Conservation (phyloP, 2,888 invertebrate species). For the Carabus problematicus region DNA sequence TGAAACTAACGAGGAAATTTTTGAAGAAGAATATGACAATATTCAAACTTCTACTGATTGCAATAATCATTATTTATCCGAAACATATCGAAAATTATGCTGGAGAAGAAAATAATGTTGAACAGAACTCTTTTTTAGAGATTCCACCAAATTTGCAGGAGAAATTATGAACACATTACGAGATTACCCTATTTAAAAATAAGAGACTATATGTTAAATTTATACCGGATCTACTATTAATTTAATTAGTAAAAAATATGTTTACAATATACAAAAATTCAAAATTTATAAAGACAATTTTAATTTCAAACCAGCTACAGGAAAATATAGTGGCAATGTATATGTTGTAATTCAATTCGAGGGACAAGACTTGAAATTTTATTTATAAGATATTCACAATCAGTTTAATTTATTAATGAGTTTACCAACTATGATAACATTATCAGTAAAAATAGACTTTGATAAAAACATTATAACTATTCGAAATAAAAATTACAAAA, state of each 20-base stretch:
- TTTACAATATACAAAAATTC: slow-evolving; percentile 15
- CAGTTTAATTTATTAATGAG: slow-evolving; percentile 24
- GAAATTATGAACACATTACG: neutral
- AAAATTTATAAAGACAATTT: slow-evolving; percentile 10
- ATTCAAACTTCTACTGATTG: too few relatives aligned
- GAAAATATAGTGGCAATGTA: slow-evolving; percentile 18
- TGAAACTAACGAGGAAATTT: slow-evolving; percentile 1
- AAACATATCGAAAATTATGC: slow-evolving; percentile 7
- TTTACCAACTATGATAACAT: slow-evolving; percentile 20
- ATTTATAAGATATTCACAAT: slow-evolving; percentile 13
- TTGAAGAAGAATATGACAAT: too few relatives aligned
- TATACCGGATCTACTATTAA: slow-evolving; percentile 19
- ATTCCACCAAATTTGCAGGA: neutral
- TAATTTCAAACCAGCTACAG: slow-evolving; percentile 12
- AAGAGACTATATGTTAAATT: slow-evolving; percentile 21
- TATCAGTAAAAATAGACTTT: slow-evolving; percentile 13
- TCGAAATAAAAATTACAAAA: slow-evolving; percentile 26
- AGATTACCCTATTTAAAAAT: slow-evolving; percentile 5
- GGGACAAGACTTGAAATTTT: slow-evolving; percentile 22
- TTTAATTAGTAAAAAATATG: slow-evolving; percentile 19
- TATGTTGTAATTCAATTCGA: slow-evolving; percentile 21
- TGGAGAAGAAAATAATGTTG: slow-evolving; percentile 4
- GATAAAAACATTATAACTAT: slow-evolving; percentile 19
- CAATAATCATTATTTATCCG: neutral
- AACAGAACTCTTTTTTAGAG: slow-evolving; percentile 10